Evolutionary conservation across 2,113 vertebrate genomes (phyloP).

Genomic region (Anas platyrhynchos): DNA sequence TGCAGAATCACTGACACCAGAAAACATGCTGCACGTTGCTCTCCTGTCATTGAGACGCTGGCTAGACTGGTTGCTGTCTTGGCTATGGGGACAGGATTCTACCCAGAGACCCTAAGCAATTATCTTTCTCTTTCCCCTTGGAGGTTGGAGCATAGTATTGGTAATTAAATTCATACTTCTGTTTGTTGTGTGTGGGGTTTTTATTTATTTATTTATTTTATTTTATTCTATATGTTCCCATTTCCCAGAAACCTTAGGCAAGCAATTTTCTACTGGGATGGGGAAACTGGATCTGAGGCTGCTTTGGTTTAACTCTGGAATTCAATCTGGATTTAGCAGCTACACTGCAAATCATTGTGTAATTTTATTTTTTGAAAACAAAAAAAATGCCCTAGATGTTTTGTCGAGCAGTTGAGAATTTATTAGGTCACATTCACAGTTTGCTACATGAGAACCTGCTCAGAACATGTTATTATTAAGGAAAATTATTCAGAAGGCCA

Average conservation of each 20-base stretch:
- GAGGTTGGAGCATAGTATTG: constrained; percentile 51
- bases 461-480: background rate
- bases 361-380: background rate
- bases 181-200: constrained; percentile 27
- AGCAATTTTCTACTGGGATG: background rate
- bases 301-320: background rate
- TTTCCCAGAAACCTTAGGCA: constrained; percentile 52
- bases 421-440: background rate
- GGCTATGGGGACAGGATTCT: constrained; percentile 57
- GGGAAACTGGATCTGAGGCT: background rate
- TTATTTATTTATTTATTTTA: background rate
- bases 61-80: constrained; percentile 68
- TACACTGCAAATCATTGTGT: background rate
- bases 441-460: background rate
- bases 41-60: constrained; percentile 66
- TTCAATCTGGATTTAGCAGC: constrained; percentile 12
- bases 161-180: constrained; percentile 69
- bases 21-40: constrained; percentile 24
- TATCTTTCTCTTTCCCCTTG: constrained; percentile 56
- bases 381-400: background rate
- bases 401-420: background rate
- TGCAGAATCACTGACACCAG: constrained; percentile 48
- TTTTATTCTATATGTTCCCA: background rate
- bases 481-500: background rate
- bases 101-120: constrained; percentile 69